phyloP scores from a whole-genome alignment of 2,797 vertebrate species.

The Ispidina picta region DNA sequence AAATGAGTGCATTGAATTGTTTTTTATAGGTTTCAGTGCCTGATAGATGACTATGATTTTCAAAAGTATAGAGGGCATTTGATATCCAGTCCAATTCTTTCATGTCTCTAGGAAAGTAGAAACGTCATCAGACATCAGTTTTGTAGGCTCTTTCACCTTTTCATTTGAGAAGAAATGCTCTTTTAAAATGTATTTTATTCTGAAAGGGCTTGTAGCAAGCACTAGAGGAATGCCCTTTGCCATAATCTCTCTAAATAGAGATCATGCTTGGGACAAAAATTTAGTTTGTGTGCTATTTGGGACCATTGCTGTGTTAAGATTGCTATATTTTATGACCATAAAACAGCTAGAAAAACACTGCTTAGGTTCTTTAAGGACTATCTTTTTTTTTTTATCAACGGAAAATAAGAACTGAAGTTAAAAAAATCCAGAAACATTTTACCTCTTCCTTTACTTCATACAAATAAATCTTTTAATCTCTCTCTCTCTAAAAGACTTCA shows the following conservation, averaged over 20 bases:
- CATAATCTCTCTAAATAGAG: background rate
- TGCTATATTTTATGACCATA: background rate
- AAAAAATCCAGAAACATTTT: background rate
- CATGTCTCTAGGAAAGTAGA: background rate
- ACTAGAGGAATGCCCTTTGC: background rate
- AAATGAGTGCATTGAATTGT: background rate
- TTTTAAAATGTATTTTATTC: conserved; percentile 1
- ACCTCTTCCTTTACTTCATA: background rate
- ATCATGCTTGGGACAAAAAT: background rate
- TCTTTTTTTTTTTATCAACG: background rate
- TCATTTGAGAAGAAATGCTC: background rate
- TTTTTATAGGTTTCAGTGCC: background rate
- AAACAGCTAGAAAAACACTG: background rate
- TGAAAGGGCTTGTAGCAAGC: background rate
- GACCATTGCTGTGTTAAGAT: background rate
- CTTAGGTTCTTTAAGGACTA: background rate
- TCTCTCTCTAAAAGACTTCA: background rate
- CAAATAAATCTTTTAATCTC: background rate
- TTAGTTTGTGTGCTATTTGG: background rate
- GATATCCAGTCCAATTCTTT: background rate
- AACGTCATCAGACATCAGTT: background rate
- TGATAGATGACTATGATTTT: background rate
- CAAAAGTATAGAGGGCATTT: background rate
- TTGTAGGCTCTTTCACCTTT: background rate
- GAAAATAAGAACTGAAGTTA: background rate